These are phyloP conservation scores for Cromileptes altivelis DNA, from an alignment of 2,113 vertebrate species.

Conservation along the genomic window DNA sequence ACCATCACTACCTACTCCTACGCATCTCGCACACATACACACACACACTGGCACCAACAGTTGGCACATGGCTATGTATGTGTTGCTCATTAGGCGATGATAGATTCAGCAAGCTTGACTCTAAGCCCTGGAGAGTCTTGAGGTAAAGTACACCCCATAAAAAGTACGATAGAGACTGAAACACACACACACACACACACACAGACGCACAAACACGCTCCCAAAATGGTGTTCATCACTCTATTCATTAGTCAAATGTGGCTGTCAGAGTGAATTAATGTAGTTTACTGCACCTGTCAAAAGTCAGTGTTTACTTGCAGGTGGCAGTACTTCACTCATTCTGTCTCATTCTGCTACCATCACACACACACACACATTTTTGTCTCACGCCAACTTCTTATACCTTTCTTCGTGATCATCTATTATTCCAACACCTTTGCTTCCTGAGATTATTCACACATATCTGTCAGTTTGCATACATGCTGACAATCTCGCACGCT, in stretches of 20 bases:
- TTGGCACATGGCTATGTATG: slow-evolving; percentile 32
- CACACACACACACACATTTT: background rate
- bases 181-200: slow-evolving; percentile 21
- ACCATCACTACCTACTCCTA: slow-evolving; percentile 39
- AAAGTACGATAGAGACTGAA: slow-evolving; percentile 1
- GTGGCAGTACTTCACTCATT: slow-evolving; percentile 9
- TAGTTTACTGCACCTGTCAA: slow-evolving; percentile 33
- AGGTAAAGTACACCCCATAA: slow-evolving; percentile 56
- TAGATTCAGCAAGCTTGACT: slow-evolving; percentile 67
- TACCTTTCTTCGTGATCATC: slow-evolving; percentile 9
- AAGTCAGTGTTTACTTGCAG: slow-evolving; percentile 18
- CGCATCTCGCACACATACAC: slow-evolving; percentile 23
- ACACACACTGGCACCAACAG: slow-evolving; percentile 24
- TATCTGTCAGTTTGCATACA: slow-evolving; percentile 11
- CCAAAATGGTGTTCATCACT: slow-evolving; percentile 24
- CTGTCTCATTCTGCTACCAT: background rate
- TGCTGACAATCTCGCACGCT: background rate
- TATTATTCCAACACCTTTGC: background rate
- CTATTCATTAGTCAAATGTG: slow-evolving; percentile 50
- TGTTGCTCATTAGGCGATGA: slow-evolving; percentile 68
- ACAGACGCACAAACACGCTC: slow-evolving; percentile 11
- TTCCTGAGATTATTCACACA: slow-evolving; percentile 15
- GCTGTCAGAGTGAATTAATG: slow-evolving; percentile 43
- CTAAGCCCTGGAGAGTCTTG: slow-evolving; percentile 49
- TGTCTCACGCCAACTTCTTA: background rate